Base-by-base conservation (phyloP, 2,888 invertebrate genomes). In the Amblyteles armatorius region DNA sequence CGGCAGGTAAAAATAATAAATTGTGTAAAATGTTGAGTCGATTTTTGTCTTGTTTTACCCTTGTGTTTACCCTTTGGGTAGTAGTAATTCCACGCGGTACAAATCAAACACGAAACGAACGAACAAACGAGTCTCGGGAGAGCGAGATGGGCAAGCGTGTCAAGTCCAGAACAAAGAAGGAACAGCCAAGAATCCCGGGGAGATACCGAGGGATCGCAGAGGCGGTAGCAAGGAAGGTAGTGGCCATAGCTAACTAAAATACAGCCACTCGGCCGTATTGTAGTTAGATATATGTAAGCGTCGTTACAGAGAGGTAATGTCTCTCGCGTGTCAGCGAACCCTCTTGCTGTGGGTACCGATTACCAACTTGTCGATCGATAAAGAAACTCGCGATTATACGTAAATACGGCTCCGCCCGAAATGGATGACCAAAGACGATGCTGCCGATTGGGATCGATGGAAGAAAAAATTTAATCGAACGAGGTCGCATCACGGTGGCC, bases 401-500 rank as follows among this genome's bases (percentile, higher is more conserved):
- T 79, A 33, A 60, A 72, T 60, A 57, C 36, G 40, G 33, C 33
- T 33, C 19, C 19, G n/a, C 36, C 71, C 63, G 71, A 55, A 5
- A 29, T 5, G 4, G 5, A 29, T 29, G 29, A 29, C 4, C 29
- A 4, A 29, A 29, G 4, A 29, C 29, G 4, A 29, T 29, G 33
- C 50, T 76, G 69, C 19, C 65, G 67, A 68, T 73, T 65, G 50
- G 50, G 19, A 79, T 48, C n/a, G 57, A 63, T 26, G 6, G 16
- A 26, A 55, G 26, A 3, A 26, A 57, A 48, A 77, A 63, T 44
- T 11, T 11, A 40, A 11, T 11, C 6, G 40, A 90, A 87, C 85
- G 88, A 89, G 90, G 90, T 90, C 90, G 89, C 87, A 87, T 77
- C 84, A 48, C 68, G 67, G 68, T 80, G 84, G 80, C 72, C 80